Conservation (phyloP, 2,888 invertebrate species). For the Pollenia labialis region DNA sequence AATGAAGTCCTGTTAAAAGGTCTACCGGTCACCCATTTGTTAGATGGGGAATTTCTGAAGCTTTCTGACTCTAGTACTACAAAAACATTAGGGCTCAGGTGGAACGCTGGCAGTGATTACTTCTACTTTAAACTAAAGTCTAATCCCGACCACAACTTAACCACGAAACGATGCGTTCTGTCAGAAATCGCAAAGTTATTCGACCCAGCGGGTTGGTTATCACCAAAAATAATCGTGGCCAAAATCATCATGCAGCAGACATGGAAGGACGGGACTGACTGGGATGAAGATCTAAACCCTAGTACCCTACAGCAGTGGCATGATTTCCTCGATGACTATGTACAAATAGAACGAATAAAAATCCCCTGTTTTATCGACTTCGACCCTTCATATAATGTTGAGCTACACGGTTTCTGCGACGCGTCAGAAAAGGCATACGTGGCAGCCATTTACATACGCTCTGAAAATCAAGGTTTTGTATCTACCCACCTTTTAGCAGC, state of each 20-base stretch:
- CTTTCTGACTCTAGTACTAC: background rate
- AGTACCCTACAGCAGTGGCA: background rate
- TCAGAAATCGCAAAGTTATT: background rate
- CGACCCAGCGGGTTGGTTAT: background rate
- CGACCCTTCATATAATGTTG: background rate
- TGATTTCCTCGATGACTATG: background rate
- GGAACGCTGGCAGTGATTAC: slow-evolving; percentile 14
- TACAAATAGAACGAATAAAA: background rate
- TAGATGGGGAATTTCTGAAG: background rate
- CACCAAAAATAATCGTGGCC: background rate
- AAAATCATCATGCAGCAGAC: background rate
- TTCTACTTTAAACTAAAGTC: background rate
- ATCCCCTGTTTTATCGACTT: background rate
- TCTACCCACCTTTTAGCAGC: too few relatives aligned
- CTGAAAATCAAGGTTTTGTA: too few relatives aligned
- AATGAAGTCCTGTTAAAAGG: background rate
- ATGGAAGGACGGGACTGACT: background rate
- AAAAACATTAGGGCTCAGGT: slow-evolving; percentile 1
- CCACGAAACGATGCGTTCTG: background rate
- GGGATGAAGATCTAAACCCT: background rate
- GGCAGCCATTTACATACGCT: too few relatives aligned
- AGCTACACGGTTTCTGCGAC: slow-evolving; percentile 2
- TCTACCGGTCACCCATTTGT: background rate
- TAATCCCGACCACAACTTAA: background rate
- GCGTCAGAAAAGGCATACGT: background rate